phyloP scores from a whole-genome alignment of 2,113 vertebrate species.

The Abramis brama region DNA sequence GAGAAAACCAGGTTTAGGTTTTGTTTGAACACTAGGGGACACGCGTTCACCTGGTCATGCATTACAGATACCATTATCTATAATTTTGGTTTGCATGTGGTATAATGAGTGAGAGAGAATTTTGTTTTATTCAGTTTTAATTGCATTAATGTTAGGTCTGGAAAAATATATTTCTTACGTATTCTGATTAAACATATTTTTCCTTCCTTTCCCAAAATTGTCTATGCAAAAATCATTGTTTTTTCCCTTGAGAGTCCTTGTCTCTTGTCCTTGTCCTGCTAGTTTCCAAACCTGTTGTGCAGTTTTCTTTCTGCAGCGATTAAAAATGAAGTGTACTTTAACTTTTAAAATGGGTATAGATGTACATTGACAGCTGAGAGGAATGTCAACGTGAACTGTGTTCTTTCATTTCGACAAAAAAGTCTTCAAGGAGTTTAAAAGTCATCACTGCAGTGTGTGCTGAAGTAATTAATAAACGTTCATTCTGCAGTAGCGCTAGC shows the following conservation, averaged over 20 bases:
- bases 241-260: not conserved
- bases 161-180: not conserved
- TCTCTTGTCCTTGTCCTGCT: not conserved
- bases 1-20: not conserved
- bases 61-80: not conserved
- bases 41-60: not conserved
- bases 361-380: not conserved
- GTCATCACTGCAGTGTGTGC: constrained; percentile 57
- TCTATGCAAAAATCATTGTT: not conserved
- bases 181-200: not conserved
- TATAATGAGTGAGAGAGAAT: not conserved
- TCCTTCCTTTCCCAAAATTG: not conserved
- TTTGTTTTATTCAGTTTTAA: not conserved
- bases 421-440: constrained; percentile 54
- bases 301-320: not conserved
- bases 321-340: not conserved
- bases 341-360: not conserved
- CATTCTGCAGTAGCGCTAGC: constrained; percentile 69
- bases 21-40: constrained; percentile 5
- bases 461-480: constrained; percentile 74
- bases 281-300: not conserved
- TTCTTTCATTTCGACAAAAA: constrained; percentile 20
- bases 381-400: not conserved
- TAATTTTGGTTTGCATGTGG: not conserved
- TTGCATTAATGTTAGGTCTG: not conserved